phyloP scores from a whole-genome alignment of 2,888 invertebrate species.

The Heliconius charithonia region DNA sequence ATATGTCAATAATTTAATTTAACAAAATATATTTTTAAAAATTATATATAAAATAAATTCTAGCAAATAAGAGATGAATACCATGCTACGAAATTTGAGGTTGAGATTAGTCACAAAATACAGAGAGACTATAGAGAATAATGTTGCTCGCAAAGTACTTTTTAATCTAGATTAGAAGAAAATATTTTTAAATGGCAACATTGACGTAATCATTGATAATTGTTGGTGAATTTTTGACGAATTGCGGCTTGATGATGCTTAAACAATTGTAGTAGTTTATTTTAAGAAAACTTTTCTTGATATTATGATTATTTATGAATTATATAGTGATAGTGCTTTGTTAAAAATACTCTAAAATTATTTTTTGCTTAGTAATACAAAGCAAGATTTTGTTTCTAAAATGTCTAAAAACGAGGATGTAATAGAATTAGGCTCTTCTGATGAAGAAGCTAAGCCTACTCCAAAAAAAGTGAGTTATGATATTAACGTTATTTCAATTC shows the following conservation, averaged over 20 bases:
- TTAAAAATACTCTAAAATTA: background rate
- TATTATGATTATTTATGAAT: conserved; percentile 7
- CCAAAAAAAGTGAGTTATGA: conserved; percentile 67
- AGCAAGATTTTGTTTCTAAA: conserved; percentile 34
- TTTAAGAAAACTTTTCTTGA: background rate
- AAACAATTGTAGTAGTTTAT: background rate
- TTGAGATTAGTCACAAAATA: background rate
- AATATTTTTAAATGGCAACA: background rate
- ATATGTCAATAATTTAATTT: background rate
- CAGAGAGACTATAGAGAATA: no score
- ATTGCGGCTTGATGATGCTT: conserved; percentile 24
- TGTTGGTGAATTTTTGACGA: conserved; percentile 13
- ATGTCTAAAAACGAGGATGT: conserved; percentile 73
- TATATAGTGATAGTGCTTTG: background rate
- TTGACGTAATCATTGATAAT: conserved; percentile 8
- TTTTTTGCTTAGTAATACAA: background rate
- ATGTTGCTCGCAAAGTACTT: no score
- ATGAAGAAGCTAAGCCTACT: conserved; percentile 72
- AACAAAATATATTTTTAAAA: background rate
- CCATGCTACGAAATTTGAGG: background rate
- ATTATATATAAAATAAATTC: background rate
- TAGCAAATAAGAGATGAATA: background rate
- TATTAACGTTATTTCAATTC: background rate
- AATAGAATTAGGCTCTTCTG: conserved; percentile 78
- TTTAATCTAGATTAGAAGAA: background rate